Evolutionary conservation across 2,888 invertebrate genomes (phyloP).

Genomic region (Clostera curtula): DNA sequence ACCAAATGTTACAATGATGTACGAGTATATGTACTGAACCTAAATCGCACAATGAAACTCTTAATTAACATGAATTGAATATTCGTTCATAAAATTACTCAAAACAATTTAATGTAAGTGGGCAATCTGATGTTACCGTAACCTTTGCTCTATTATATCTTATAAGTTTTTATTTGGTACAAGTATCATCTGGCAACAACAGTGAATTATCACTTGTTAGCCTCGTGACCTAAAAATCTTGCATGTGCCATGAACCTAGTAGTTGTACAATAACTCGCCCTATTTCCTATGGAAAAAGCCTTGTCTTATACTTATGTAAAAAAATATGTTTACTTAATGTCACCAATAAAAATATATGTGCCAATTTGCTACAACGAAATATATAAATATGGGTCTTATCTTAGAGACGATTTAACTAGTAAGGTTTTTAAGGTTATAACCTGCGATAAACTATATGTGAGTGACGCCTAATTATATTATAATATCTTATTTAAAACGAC

Average conservation of each 20-base stretch:
- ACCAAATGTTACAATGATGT: too few relatives aligned
- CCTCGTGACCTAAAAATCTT: conserved; percentile 73
- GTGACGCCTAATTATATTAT: conserved; percentile 28
- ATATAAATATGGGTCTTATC: conserved; percentile 33
- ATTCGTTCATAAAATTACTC: conserved; percentile 18
- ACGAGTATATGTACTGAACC: background rate
- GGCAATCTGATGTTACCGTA: conserved; percentile 61
- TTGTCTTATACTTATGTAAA: too few relatives aligned
- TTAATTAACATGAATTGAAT: conserved; percentile 12
- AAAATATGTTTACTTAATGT: too few relatives aligned
- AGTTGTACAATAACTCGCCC: too few relatives aligned
- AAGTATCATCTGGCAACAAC: conserved; percentile 58
- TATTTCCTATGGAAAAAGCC: too few relatives aligned
- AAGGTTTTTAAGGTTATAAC: conserved; percentile 52
- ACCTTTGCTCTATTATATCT: conserved; percentile 67
- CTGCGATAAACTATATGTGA: conserved; percentile 45
- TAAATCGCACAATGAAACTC: too few relatives aligned
- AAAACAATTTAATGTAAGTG: conserved; percentile 27
- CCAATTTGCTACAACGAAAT: conserved; percentile 2
- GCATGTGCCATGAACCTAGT: too few relatives aligned
- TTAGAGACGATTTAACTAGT: conserved; percentile 42
- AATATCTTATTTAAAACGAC: conserved; percentile 21
- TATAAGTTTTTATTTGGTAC: conserved; percentile 58
- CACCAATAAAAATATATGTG: too few relatives aligned
- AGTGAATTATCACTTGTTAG: conserved; percentile 54